A percentile compares a stretch with the other conserved stretches of the same genome.
phyloP scores from a whole-genome alignment of 2,113 vertebrate species.

The Seriola dumerili region DNA sequence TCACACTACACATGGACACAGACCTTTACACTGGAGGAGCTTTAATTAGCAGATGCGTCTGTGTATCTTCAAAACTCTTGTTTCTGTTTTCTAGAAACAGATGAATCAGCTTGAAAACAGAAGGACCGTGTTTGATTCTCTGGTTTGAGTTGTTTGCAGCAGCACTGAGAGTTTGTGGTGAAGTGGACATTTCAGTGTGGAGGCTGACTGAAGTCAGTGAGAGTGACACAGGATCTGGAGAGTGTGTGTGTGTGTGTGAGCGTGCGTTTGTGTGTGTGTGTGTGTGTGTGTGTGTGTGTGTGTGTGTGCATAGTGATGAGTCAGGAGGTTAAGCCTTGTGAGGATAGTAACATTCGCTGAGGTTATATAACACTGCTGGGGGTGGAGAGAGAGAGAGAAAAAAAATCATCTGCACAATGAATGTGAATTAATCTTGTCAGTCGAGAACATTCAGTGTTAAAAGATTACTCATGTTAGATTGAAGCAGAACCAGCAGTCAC shows the following conservation, averaged over 20 bases:
- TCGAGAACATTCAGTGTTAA: constrained; percentile 34
- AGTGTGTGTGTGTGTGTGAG: constrained; percentile 25
- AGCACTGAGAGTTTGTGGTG: not conserved
- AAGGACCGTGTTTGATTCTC: not conserved
- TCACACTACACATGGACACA: too few species aligned
- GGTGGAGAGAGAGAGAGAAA: constrained; percentile 24
- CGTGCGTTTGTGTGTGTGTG: constrained; percentile 30
- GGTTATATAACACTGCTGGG: constrained; percentile 56
- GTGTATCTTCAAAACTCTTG: too few species aligned
- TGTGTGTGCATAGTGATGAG: constrained; percentile 38
- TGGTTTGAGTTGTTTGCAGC: not conserved
- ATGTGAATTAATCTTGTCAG: constrained; percentile 56
- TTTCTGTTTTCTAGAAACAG: too few species aligned
- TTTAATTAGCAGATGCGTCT: too few species aligned
- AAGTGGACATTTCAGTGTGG: not conserved
- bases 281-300: constrained; percentile 28
- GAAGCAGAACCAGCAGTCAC: constrained; percentile 1
- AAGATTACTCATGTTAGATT: constrained; percentile 51
- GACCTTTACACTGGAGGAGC: too few species aligned
- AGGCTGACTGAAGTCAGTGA: constrained; percentile 29
- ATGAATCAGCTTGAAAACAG: not conserved
- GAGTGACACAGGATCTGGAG: constrained; percentile 4
- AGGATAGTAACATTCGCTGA: constrained; percentile 28
- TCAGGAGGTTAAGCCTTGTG: constrained; percentile 59
- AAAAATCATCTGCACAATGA: constrained; percentile 30